Evolutionary conservation across 2,888 invertebrate genomes (phyloP).

Genomic region (Melanostoma mellinum): DNA sequence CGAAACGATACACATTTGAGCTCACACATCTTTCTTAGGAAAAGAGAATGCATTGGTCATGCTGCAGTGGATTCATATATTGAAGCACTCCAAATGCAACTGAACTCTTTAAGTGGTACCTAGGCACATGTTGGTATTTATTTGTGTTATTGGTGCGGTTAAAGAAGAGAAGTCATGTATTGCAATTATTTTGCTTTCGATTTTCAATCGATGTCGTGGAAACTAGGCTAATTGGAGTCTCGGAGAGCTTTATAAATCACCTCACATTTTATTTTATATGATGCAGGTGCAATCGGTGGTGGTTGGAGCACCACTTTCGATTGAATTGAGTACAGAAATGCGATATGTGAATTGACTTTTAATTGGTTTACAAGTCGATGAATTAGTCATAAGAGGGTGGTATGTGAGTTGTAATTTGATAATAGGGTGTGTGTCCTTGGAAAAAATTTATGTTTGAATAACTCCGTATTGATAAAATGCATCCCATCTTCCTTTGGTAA

Average conservation of each 20-base stretch:
- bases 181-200: slow-evolving; percentile 63
- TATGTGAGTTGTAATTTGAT: too few relatives aligned
- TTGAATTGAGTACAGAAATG: too few relatives aligned
- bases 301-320: too few relatives aligned
- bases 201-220: slow-evolving; percentile 50
- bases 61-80: slow-evolving; percentile 43
- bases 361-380: too few relatives aligned
- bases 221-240: slow-evolving; percentile 52
- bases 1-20: slow-evolving; percentile 30
- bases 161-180: slow-evolving; percentile 37
- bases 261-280: slow-evolving; percentile 17
- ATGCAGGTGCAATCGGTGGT: slow-evolving; percentile 11
- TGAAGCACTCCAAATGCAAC: slow-evolving; percentile 61
- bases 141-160: slow-evolving; percentile 33
- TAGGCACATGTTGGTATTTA: slow-evolving; percentile 3
- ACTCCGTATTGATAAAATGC: too few relatives aligned
- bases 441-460: too few relatives aligned
- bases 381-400: too few relatives aligned
- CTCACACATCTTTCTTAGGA: slow-evolving; percentile 17
- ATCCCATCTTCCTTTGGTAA: too few relatives aligned
- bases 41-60: slow-evolving; percentile 44
- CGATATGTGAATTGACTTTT: too few relatives aligned
- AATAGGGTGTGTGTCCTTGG: too few relatives aligned
- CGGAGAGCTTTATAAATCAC: slow-evolving; percentile 30
- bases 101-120: slow-evolving; percentile 37